Evolutionary conservation across 2,888 invertebrate genomes (phyloP).

Genomic region (Drosophila testacea): DNA sequence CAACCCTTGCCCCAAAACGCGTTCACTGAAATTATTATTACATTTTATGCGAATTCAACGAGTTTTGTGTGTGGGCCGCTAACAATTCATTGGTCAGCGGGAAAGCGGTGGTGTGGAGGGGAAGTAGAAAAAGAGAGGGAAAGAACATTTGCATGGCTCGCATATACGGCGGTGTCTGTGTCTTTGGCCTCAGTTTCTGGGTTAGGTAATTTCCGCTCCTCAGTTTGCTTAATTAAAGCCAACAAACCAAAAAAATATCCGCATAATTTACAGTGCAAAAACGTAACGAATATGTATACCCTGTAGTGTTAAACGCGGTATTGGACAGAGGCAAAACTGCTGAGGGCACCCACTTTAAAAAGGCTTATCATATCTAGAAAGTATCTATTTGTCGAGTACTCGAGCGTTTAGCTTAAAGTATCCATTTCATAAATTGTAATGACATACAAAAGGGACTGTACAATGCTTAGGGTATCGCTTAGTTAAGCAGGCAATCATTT

Average conservation of each 20-base stretch:
- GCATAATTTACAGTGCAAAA: conserved; percentile 48
- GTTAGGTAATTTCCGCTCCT: conserved; percentile 48
- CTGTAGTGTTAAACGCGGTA: conserved; percentile 2
- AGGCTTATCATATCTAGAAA: too few relatives aligned
- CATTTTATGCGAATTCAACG: conserved; percentile 79
- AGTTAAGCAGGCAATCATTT: too few relatives aligned
- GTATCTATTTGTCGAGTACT: too few relatives aligned
- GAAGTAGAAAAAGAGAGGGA: neutral
- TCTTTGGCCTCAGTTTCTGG: conserved; percentile 26
- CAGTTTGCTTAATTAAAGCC: conserved; percentile 67
- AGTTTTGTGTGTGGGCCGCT: conserved; percentile 41
- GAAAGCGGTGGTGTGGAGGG: neutral
- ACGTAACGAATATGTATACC: conserved; percentile 14
- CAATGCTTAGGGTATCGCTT: too few relatives aligned
- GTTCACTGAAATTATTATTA: conserved; percentile 70
- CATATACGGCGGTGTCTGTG: conserved; percentile 11
- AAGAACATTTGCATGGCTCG: conserved; percentile 23
- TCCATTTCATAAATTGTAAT: too few relatives aligned
- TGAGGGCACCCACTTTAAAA: too few relatives aligned
- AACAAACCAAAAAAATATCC: conserved; percentile 19
- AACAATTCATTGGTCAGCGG: conserved; percentile 9
- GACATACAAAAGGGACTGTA: too few relatives aligned
- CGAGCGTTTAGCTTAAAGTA: too few relatives aligned
- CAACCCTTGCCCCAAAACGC: conserved; percentile 23
- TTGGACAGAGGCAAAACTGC: too few relatives aligned